Base-by-base conservation (phyloP, 2,888 invertebrate genomes). In the Esperia sulphurella region DNA sequence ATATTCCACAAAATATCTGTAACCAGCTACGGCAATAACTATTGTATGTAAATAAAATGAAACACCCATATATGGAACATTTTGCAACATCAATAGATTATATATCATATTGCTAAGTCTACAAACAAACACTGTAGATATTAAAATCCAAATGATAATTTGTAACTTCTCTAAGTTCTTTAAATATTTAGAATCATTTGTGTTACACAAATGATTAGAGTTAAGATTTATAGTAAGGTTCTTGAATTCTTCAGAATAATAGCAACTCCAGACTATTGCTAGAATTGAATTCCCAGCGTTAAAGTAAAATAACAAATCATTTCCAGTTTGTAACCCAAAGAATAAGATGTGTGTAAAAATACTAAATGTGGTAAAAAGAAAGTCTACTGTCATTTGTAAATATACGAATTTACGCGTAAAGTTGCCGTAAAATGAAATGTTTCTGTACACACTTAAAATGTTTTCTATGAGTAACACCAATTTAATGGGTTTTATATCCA, bases 391-490 rank as follows among this genome's bases (percentile, higher is more conserved):
- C n/a, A n/a, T n/a, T 35, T n/a, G 35, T 6, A 35, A 6, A 35
- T 35, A 35, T n/a, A n/a, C n/a, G 5, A 35, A n/a, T 35, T 35
- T 35, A 6, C 13, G 7, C 71, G 38, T 31, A 62, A 64, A 14
- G 58, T 48, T 0, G 44, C 65, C 69, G 45, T n/a, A 49, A 44
- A 3, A 49, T 33, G 3, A 10, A 48, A 43, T 33, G 14, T 43
- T 43, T 29, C 41, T 41, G 12, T 21, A 28, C 5, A 41, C 12
- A n/a, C 41, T n/a, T 9, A 41, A 29, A 7, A 41, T 29, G 28
- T 41, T 41, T n/a, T 41, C 41, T 3, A 41, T 8, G 0, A 29
- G 8, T 12, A 41, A n/a, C n/a, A 29, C 14, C n/a, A 10, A 12
- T 41, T 28, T 41, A 8, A 39, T 13, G 6, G 38, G 38, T 39